A percentile compares a stretch with the other conserved stretches of the same genome.
phyloP scores from a whole-genome alignment of 2,113 vertebrate species.

The Indri indri region DNA sequence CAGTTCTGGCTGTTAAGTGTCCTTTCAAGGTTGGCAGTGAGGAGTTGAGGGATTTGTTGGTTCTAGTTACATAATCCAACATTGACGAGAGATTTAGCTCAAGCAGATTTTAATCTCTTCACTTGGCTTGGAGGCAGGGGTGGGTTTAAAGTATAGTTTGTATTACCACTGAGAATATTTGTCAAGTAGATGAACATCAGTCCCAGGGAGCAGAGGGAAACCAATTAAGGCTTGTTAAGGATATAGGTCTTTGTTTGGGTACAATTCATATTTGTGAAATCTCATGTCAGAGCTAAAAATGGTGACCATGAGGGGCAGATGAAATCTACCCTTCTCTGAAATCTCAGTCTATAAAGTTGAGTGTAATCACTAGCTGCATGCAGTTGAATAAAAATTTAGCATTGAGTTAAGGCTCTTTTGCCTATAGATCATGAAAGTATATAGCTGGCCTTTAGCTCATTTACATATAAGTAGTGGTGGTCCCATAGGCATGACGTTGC shows the following conservation, averaged over 20 bases:
- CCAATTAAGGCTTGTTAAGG: background rate
- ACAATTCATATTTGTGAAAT: background rate
- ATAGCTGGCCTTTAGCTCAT: background rate
- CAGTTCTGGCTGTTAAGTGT: background rate
- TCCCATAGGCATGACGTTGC: background rate
- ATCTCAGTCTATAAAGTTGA: background rate
- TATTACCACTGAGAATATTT: background rate
- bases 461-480: background rate
- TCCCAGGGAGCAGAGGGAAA: background rate
- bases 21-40: constrained; percentile 31
- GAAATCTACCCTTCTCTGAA: background rate
- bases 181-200: background rate
- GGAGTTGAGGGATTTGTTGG: background rate
- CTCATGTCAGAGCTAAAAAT: background rate
- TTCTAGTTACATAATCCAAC: background rate
- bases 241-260: background rate
- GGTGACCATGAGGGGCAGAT: background rate
- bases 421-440: background rate
- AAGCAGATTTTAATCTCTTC: constrained; percentile 25
- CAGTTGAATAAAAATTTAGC: background rate
- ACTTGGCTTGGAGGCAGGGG: background rate
- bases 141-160: background rate
- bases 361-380: background rate
- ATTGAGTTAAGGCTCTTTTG: background rate
- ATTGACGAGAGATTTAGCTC: constrained; percentile 4